Base-by-base conservation (phyloP, 1,140 invertebrate genomes). In the Danaus plexippus region DNA sequence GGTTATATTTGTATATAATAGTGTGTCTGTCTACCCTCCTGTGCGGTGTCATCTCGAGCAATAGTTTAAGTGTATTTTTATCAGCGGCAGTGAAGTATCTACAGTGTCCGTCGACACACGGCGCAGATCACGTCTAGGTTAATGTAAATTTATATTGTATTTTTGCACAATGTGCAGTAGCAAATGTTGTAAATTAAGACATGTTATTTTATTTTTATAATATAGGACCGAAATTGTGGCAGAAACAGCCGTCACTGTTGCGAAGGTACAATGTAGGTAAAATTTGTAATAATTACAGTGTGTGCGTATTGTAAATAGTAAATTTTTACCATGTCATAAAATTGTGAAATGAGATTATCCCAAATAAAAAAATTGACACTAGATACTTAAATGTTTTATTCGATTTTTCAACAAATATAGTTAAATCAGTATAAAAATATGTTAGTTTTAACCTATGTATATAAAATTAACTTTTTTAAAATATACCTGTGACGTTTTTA, bases 341-440 rank as follows among this genome's bases (percentile, higher is more conserved):
- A 79, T 79, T 84, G 77, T 83, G 71, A 84, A 82, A 87, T 81
- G 84, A 87, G 84, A 87, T 87, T 87, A 87, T 82, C 74, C 73
- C 70, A 77, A 85, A 82, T 76, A 81, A 80, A 84, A 32, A 85
- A 70, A 79, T 77, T 83, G 80, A 82, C 73, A 78, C 69, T 76
- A 75, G 76, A 61, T 32, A 62, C 65, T 69, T 64, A 61, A 65
- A 61, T 57, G 54, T 71, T 82, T 71, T 69, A 32, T 32, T 32
- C 7, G 22, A 32, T 32, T 0, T 52, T 56, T 64, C 58, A 54
- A 41, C 15, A 49, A n/a, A 52, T 46, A 54, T 45, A 32, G 57
- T 13, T 42, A 8, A 7, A 51, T 40, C 53, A 47, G 18, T 13
- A 47, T 44, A 49, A 44, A 42, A 40, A 58, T 18, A 9, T 42